Base-by-base conservation (phyloP, 2,797 vertebrate species). In the Apodemus agrarius region DNA sequence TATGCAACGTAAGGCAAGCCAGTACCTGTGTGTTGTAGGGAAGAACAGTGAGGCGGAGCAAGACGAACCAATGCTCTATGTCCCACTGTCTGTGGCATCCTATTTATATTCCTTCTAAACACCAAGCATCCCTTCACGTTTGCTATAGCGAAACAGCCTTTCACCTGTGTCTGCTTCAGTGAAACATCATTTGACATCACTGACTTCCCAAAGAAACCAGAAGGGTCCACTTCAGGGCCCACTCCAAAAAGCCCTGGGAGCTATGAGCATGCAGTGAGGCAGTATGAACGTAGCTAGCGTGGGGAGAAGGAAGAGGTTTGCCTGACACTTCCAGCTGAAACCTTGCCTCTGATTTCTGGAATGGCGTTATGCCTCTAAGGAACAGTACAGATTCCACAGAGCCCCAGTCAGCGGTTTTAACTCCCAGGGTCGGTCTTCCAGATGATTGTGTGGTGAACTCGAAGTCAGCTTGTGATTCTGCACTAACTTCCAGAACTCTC, bases 271-370 rank as follows among this genome's bases (percentile, higher is more conserved):
- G n/a, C 67, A 29, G 1, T 3, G n/a, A 1, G 63, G 52, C 12
- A 0, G 2, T 0, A 37, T n/a, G 21, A 49, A 76, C 6, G 8
- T 14, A 43, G 24, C 49, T 12, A 0, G 76, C 22, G 5, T 46
- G 11, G 4, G 3, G 8, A 81, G 6, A 69, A 40, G 86, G 74
- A 75, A 37, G 26, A 8, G 2, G 49, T 43, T 43, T n/a, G 22
- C 13, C 1, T n/a, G 67, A 49, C 57, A 10, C 72, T 90, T 54
- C 9, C 16, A 21, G 76, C 16, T 21, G 76, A 79, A 79, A 34
- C 10, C 5, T 54, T 52, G 78, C 17, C 31, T 54, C 29, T 54
- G 49, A 19, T 21, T 85, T 89, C 87, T 76, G 52, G 29, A 93
- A n/a, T 43, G 75, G 86, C 52, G 29, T 29, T 10, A 52, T n/a